These are phyloP conservation scores for Dryobates pubescens DNA, from an alignment of 2,797 vertebrate species.

Conservation along the genomic window DNA sequence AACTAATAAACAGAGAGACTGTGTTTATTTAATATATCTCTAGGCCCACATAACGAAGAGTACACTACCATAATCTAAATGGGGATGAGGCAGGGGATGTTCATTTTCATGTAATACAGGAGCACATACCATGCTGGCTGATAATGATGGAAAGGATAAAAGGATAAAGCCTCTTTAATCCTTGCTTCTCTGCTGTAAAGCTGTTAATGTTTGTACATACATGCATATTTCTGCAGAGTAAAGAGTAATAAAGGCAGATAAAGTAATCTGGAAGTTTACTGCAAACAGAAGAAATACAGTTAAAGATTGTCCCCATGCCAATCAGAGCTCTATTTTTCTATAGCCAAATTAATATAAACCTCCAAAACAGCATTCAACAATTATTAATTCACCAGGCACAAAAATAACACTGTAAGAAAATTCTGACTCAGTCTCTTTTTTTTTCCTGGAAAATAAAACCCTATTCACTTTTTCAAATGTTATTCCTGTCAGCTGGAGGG, in stretches of 20 bases:
- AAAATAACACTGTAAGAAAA: neutral
- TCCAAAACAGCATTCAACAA: neutral
- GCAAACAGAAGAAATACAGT: neutral
- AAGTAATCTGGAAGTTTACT: neutral
- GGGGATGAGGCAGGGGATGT: neutral
- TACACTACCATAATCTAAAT: neutral
- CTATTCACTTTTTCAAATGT: neutral
- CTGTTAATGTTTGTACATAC: slow-evolving; percentile 34
- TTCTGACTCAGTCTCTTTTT: neutral
- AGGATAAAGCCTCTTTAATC: slow-evolving; percentile 49
- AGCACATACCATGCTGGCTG: neutral
- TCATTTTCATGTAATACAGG: slow-evolving; percentile 27
- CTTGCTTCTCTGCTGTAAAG: slow-evolving; percentile 1
- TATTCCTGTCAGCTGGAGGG: neutral
- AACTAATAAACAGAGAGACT: neutral
- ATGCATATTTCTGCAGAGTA: slow-evolving; percentile 15
- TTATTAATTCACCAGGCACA: neutral
- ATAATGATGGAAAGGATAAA: slow-evolving; percentile 39
- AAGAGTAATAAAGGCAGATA: neutral
- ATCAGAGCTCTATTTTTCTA: neutral
- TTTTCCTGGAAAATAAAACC: neutral
- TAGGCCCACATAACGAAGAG: neutral
- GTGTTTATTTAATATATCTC: neutral
- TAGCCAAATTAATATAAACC: neutral
- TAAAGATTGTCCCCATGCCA: neutral